Evolutionary conservation across 92 coral and sea anemone genomes (phyloP), one percentile per base, ranked within the genome.

Genomic region (Pocillopora grandis): DNA sequence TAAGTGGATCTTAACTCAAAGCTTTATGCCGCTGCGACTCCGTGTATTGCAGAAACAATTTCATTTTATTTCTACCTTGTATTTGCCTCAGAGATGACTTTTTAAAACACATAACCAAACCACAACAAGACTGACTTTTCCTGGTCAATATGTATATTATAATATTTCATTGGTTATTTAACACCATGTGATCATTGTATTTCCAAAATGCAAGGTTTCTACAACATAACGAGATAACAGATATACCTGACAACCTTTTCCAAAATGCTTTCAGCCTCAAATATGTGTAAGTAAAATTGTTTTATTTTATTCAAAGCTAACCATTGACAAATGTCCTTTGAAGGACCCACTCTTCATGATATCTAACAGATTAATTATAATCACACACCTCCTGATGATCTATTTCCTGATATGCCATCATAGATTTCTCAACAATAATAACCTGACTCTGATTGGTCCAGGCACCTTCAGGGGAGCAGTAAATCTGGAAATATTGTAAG

Each of bases 371-470:
- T 62, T 3, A 33, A 69, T 35, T 75, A 4, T 23, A 13, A 27
- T 33, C 65, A 42, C 52, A 7, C 52, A 3, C 52, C 52, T 42
- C 8, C 5, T 42, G 52, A 42, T 42, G 52, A 42, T 27, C 2
- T 42, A 56, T 36, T 36, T 62, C 13, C 4, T 60, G 16, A 19
- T 27, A 7, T 71, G 5, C 79, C 36, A 56, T 68, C 71, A 21
- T 66, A 92, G 95, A 31, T 92, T 75, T 65, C 35, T 92, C 21
- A 80, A 84, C 65, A 83, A 89, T 85, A 92, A 90, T 35, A 80
- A 89, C 6, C 77, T 92, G 60, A 86, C 90, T 16, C 42, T 37
- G 7, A 66, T 92, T 66, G 83, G 85, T 0, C 75, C 89, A 36
- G 55, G 60, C 1, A 70, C 91, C 19, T 89, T 92, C 36, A 72